Percentiles rank a stretch among this genome's conserved stretches.
These are phyloP conservation scores for Remorina albescens DNA, from an alignment of 2,797 vertebrate genomes.

Conservation along the genomic window DNA sequence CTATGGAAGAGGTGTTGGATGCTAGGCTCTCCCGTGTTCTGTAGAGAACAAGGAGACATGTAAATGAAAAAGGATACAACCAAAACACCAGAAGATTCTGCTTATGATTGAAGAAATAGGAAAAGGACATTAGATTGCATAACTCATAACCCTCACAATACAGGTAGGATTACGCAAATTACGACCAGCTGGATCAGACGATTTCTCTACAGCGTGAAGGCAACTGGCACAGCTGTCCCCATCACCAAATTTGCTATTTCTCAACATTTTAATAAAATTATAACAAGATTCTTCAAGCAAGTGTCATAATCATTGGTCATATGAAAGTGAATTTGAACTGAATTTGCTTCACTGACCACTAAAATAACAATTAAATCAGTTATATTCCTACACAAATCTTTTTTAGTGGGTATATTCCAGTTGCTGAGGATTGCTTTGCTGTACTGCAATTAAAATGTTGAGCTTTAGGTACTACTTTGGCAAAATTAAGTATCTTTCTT, in stretches of 20 bases:
- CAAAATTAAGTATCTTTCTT: too few species aligned
- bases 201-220: not conserved
- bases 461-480: too few species aligned
- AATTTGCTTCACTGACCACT: too few species aligned
- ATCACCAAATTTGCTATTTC: not conserved
- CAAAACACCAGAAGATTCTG: not conserved
- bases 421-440: too few species aligned
- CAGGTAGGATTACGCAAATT: not conserved
- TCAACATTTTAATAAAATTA: too few species aligned
- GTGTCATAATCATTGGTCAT: too few species aligned
- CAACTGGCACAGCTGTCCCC: not conserved
- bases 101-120: not conserved
- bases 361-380: too few species aligned
- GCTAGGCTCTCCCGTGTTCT: conserved; percentile 99
- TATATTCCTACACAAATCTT: too few species aligned
- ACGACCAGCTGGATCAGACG: not conserved
- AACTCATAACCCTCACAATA: not conserved
- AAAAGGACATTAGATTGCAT: not conserved
- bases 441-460: too few species aligned
- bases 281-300: too few species aligned
- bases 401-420: too few species aligned
- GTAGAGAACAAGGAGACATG: conserved; percentile 44
- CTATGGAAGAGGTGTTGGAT: conserved; percentile 98
- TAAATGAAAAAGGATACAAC: not conserved
- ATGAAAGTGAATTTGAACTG: too few species aligned